Base-by-base conservation (phyloP, 2,797 vertebrate species). In the Limnodromus scolopaceus region DNA sequence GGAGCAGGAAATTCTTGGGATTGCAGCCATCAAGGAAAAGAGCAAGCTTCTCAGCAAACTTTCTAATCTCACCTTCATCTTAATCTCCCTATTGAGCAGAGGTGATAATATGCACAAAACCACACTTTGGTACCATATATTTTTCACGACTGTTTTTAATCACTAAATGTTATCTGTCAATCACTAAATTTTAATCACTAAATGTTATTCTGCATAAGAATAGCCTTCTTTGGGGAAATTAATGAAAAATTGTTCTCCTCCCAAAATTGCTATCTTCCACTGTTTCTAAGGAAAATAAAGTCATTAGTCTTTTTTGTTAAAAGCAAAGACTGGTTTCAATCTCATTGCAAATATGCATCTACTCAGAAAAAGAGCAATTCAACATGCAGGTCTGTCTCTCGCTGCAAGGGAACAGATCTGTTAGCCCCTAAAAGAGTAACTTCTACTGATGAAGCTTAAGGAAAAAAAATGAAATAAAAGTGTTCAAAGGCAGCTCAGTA, bases 151-250 rank as follows among this genome's bases (percentile, higher is more conserved):
- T 34, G 11, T 25, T 91, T 87, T 79, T 82, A 77, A 89, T 58
- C 28, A 34, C 16, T 51, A 39, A 30, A 72, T 19, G 20, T 49
- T 92, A n/a, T n/a, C n/a, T n/a, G n/a, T n/a, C n/a, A n/a, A n/a
- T n/a, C n/a, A n/a, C n/a, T n/a, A n/a, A n/a, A n/a, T 91, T 87
- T 79, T 82, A 77, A 89, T 58, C 28, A 34, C 16, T 51, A 39
- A 30, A 72, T 19, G 20, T 49, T 92, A n/a, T n/a, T n/a, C 34
- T 66, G 11, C 36, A 46, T 54, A 66, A 61, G 24, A 89, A 69
- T 2, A 79, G 15, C 9, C 22, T 13, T 64, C 61, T 71, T 63
- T 27, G 27, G 19, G 25, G 54, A 76, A 89, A 79, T 27, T 39
- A 57, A 28, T 36, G 16, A 86, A 65, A 15, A 71, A 46, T 1